A percentile compares a stretch with the other conserved stretches of the same genome.
Conservation (phyloP, 2,888 invertebrate species). For the Tiphia femorata region DNA sequence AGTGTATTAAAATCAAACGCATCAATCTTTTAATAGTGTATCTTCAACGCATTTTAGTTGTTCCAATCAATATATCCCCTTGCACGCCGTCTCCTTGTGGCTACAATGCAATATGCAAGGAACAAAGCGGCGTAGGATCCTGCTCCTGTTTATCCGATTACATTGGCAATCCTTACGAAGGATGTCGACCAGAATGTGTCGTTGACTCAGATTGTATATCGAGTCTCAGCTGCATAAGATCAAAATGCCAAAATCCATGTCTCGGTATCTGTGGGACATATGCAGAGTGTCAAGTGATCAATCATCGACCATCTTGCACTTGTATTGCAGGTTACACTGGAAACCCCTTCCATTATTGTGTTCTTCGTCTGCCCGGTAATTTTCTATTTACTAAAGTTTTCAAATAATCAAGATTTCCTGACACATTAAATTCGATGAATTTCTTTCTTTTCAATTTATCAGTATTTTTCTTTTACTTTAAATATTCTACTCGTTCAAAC, state of each 20-base stretch:
- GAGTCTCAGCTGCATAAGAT: conserved; percentile 78
- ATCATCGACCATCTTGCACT: conserved; percentile 68
- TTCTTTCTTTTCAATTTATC: background rate
- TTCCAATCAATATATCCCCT: conserved; percentile 67
- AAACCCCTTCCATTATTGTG: conserved; percentile 49
- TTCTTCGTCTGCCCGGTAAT: conserved; percentile 13
- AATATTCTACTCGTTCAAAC: too few species aligned
- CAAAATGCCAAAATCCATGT: conserved; percentile 82
- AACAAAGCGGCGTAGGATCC: conserved; percentile 69
- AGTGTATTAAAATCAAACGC: too few species aligned
- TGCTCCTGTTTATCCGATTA: conserved; percentile 74
- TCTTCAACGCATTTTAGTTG: conserved; percentile 21
- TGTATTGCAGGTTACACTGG: conserved; percentile 62
- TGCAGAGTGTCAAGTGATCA: conserved; percentile 69
- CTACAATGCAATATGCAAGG: conserved; percentile 74
- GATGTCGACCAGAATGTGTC: conserved; percentile 84
- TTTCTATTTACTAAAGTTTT: conserved; percentile 20
- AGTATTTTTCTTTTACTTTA: background rate
- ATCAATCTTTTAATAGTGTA: too few species aligned
- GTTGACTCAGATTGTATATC: conserved; percentile 83
- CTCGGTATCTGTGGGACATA: conserved; percentile 75
- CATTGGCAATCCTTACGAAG: conserved; percentile 76
- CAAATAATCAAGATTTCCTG: too few species aligned
- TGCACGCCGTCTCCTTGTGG: conserved; percentile 78
- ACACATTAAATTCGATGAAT: background rate